Percentiles rank a stretch among this genome's conserved stretches.
Conservation (phyloP, 92 coral and sea anemone species). For the Bergia puertoricense region DNA sequence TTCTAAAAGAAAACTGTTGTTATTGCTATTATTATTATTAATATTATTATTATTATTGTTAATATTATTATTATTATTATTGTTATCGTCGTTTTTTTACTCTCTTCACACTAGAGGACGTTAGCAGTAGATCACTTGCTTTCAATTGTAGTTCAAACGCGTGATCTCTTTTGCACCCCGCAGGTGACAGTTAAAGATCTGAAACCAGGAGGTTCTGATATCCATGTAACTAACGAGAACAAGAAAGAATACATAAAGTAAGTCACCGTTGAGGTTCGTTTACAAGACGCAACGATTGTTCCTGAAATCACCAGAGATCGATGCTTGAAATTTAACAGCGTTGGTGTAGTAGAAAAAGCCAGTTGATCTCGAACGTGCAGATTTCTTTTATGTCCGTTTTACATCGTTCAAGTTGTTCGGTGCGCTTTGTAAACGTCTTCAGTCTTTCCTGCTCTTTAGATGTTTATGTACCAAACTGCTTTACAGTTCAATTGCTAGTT, state of each 20-base stretch:
- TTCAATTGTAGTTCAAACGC: too few relatives aligned
- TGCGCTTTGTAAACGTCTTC: too few relatives aligned
- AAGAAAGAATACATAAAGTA: constrained; percentile 94
- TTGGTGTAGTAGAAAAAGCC: not conserved
- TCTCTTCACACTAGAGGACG: too few relatives aligned
- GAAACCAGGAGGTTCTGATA: constrained; percentile 85
- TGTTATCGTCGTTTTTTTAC: too few relatives aligned
- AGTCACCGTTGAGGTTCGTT: constrained; percentile 34
- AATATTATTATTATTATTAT: too few relatives aligned
- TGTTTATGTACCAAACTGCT: not conserved
- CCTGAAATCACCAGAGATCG: not conserved
- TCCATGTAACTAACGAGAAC: constrained; percentile 84
- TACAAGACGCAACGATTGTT: not conserved
- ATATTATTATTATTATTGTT: too few relatives aligned
- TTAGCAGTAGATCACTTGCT: too few relatives aligned
- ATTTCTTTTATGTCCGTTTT: too few relatives aligned
- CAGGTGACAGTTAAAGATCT: constrained; percentile 79
- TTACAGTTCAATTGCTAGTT: not conserved
- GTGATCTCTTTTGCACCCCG: not conserved
- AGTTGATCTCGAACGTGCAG: too few relatives aligned
- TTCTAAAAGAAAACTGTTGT: not conserved
- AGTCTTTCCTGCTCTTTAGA: not conserved
- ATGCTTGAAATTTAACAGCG: not conserved
- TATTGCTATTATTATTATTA: too few relatives aligned
- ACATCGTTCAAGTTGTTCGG: too few relatives aligned